A percentile compares a stretch with the other conserved stretches of the same genome.
phyloP scores from a whole-genome alignment of 2,888 invertebrate genomes.

The Nycteola revayana region DNA sequence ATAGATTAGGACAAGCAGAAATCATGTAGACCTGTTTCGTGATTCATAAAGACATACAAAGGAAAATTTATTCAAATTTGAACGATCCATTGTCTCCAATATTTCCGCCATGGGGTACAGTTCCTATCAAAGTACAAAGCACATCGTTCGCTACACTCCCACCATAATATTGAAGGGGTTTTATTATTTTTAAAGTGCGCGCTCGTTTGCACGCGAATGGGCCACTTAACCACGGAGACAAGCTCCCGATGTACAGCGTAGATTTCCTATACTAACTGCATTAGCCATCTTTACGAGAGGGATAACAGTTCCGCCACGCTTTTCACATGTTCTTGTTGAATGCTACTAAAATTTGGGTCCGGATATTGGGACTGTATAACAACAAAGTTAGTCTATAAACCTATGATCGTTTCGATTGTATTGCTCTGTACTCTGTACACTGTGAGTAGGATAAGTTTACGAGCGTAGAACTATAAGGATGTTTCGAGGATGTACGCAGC shows the following conservation, averaged over 20 bases:
- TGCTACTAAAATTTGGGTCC: slow-evolving; percentile 41
- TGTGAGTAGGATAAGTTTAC: slow-evolving; percentile 44
- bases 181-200: slow-evolving; percentile 79
- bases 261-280: slow-evolving; percentile 64
- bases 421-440: slow-evolving; percentile 41
- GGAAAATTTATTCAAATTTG: neutral
- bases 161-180: slow-evolving; percentile 66
- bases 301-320: slow-evolving; percentile 75
- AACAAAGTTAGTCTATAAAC: slow-evolving; percentile 35
- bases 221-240: slow-evolving; percentile 81
- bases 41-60: too few species aligned
- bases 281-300: slow-evolving; percentile 68
- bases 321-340: slow-evolving; percentile 67
- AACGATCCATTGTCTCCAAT: slow-evolving; percentile 5
- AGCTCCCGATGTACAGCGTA: slow-evolving; percentile 51
- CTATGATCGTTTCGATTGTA: slow-evolving; percentile 47
- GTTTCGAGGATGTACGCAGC: slow-evolving; percentile 37
- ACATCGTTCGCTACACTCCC: slow-evolving; percentile 13
- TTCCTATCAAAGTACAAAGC: slow-evolving; percentile 12
- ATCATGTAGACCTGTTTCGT: too few species aligned
- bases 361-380: neutral
- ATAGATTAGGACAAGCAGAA: too few species aligned
- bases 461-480: slow-evolving; percentile 41
- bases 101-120: slow-evolving; percentile 1
- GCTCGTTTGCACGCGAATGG: slow-evolving; percentile 83